Conservation (phyloP, 2,888 invertebrate genomes). For the Spisula subtruncata region DNA sequence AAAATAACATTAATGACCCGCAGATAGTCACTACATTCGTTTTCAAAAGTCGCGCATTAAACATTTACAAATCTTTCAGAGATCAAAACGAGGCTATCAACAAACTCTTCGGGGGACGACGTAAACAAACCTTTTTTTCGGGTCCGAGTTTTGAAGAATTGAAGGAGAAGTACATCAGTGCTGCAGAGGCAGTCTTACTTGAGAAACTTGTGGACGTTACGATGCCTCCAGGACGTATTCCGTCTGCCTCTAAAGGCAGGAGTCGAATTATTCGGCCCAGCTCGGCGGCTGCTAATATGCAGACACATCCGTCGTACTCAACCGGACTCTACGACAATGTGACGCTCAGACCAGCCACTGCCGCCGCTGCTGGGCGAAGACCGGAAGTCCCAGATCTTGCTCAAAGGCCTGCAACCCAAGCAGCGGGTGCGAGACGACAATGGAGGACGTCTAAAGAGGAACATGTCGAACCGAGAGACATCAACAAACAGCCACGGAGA, state of each 20-base stretch:
- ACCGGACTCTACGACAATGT: constrained; percentile 84
- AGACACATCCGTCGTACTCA: constrained; percentile 84
- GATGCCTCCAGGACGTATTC: constrained; percentile 69
- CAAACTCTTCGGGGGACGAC: constrained; percentile 33
- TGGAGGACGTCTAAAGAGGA: constrained; percentile 70
- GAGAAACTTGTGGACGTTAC: constrained; percentile 51
- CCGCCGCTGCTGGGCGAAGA: constrained; percentile 71
- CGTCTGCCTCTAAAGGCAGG: constrained; percentile 69
- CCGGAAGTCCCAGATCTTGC: constrained; percentile 59
- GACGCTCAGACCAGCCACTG: constrained; percentile 80
- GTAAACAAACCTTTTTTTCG: constrained; percentile 35
- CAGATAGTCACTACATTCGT: neutral
- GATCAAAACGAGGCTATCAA: constrained; percentile 65
- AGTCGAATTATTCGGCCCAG: constrained; percentile 83
- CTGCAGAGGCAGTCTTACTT: constrained; percentile 54
- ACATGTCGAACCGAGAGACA: constrained; percentile 73
- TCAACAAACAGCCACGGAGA: constrained; percentile 79
- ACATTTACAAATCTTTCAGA: constrained; percentile 49
- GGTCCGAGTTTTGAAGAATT: constrained; percentile 46
- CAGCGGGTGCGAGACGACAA: constrained; percentile 77
- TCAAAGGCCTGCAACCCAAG: constrained; percentile 83
- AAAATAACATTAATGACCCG: neutral
- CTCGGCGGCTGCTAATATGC: constrained; percentile 86
- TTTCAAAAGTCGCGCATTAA: constrained; percentile 10
- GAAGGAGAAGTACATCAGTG: constrained; percentile 60